Percentiles rank a stretch among this genome's conserved stretches.
Conservation (phyloP, 1,140 invertebrate genomes). For the Heliconius congener region DNA sequence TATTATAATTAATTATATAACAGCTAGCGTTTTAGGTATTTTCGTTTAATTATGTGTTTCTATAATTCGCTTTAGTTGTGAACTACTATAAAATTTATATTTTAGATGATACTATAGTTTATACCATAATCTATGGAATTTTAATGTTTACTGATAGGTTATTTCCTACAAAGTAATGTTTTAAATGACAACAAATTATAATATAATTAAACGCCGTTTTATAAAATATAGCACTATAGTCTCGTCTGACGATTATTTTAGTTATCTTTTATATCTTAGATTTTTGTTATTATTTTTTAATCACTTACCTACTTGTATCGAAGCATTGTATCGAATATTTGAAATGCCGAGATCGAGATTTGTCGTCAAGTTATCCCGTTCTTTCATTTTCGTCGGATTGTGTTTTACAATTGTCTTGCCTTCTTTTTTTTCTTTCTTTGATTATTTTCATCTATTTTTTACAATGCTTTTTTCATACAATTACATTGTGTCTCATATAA, state of each 20-base stretch:
- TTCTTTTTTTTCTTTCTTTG: neutral
- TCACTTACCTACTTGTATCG: neutral
- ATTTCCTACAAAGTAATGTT: conserved; percentile 39
- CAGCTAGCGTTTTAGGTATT: neutral
- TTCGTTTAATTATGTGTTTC: conserved; percentile 3
- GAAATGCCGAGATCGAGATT: neutral
- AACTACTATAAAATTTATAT: neutral
- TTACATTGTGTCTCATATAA: neutral
- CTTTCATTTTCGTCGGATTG: neutral
- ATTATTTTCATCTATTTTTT: conserved; percentile 5
- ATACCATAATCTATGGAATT: neutral
- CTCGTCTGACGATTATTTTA: conserved; percentile 67
- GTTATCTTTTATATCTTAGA: conserved; percentile 34
- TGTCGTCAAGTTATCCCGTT: neutral
- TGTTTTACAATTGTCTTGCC: neutral
- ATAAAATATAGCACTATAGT: conserved; percentile 47
- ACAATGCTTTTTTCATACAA: conserved; percentile 6
- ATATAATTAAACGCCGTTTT: conserved; percentile 33
- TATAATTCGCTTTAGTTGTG: conserved; percentile 1
- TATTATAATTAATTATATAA: conserved; percentile 1
- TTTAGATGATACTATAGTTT: neutral
- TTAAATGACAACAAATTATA: conserved; percentile 50
- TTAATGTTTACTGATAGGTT: conserved; percentile 3
- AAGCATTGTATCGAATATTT: conserved; percentile 27
- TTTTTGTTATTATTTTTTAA: conserved; percentile 38